Conservation (phyloP, 1,140 invertebrate species). For the Diorhabda sublineata region DNA sequence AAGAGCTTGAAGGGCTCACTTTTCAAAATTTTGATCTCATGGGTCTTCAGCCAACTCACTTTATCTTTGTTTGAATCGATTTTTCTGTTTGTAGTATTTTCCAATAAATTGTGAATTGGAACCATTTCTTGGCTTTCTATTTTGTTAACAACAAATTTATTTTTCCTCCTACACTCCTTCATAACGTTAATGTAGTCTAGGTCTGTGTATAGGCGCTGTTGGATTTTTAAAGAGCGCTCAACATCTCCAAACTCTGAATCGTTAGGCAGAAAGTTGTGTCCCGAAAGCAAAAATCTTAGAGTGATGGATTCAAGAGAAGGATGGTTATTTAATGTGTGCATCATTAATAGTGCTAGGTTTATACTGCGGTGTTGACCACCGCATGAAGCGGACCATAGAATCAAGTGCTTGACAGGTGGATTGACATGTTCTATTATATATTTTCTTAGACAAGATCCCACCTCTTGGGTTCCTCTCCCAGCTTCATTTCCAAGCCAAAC, state of each 20-base stretch:
- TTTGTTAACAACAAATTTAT: background rate
- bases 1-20: conserved; percentile 14
- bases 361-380: conserved; percentile 46
- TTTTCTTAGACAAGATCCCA: conserved; percentile 36
- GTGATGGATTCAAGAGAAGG: conserved; percentile 35
- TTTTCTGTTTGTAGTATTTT: conserved; percentile 26
- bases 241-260: conserved; percentile 44
- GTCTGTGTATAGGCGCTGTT: conserved; percentile 36
- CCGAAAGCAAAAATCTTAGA: conserved; percentile 39
- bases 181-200: conserved; percentile 39
- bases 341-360: conserved; percentile 42
- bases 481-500: too few relatives aligned
- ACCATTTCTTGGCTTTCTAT: conserved; percentile 3
- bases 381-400: conserved; percentile 45
- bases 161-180: conserved; percentile 34
- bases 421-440: conserved; percentile 33
- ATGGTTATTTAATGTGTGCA: conserved; percentile 31
- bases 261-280: conserved; percentile 45
- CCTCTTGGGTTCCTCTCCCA: conserved; percentile 19
- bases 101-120: conserved; percentile 6
- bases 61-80: conserved; percentile 8
- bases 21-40: conserved; percentile 22
- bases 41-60: conserved; percentile 21
- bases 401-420: conserved; percentile 33
- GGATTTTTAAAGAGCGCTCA: conserved; percentile 37